phyloP scores from a whole-genome alignment of 2,797 vertebrate species.

The Cossypha polioptera region DNA sequence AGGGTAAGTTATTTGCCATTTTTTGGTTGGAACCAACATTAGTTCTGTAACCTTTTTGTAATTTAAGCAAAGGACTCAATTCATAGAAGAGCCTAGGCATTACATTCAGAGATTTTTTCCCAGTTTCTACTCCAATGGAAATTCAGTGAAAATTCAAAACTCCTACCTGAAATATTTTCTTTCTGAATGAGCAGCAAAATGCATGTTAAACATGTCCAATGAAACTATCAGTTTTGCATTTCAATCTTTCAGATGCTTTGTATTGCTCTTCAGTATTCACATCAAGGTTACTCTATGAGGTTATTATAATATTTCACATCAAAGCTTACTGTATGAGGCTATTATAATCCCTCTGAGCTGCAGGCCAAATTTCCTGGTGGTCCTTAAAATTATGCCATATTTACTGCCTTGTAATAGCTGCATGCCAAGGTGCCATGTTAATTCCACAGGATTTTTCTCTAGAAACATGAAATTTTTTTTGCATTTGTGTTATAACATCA shows the following conservation, averaged over 20 bases:
- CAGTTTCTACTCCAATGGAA: background rate
- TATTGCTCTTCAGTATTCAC: conserved; percentile 9
- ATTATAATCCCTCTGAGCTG: conserved; percentile 17
- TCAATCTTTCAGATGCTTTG: background rate
- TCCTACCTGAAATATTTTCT: background rate
- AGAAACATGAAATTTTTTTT: background rate
- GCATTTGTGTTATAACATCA: background rate
- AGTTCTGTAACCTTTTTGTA: background rate
- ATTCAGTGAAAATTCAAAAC: background rate
- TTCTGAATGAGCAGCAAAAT: background rate
- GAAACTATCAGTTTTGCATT: background rate
- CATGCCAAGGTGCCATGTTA: background rate
- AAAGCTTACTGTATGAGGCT: background rate
- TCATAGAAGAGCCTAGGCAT: background rate
- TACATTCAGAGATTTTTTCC: background rate
- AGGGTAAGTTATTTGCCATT: background rate
- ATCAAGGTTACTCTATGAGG: background rate
- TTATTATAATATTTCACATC: background rate
- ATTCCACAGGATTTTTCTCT: background rate
- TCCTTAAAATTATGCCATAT: conserved; percentile 1
- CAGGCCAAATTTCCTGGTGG: conserved; percentile 26
- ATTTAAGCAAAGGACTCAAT: background rate
- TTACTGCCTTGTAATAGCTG: background rate
- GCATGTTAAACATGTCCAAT: background rate
- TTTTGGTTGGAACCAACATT: background rate